Conservation (phyloP, 2,888 invertebrate genomes). For the Halocaridina rubra region DNA sequence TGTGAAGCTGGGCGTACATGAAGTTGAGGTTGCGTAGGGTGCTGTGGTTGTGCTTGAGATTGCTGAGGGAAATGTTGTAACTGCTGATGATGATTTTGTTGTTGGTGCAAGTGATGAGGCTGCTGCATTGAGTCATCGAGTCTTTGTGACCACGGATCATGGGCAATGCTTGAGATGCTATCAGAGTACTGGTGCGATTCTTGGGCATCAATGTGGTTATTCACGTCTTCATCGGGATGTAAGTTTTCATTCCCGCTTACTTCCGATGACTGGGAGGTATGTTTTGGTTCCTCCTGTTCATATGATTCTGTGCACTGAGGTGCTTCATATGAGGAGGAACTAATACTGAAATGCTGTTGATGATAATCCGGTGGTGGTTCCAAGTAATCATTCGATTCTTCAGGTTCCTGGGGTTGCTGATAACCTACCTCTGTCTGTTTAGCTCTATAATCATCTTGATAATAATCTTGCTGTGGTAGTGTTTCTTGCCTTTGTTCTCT, state of each 20-base stretch:
- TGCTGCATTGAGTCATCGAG: not conserved
- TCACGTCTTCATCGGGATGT: conserved; percentile 6
- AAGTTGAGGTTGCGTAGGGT: not conserved
- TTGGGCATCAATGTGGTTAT: too few species aligned
- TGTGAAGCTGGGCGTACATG: not conserved
- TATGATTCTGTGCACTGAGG: not conserved
- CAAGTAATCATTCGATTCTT: conserved; percentile 1
- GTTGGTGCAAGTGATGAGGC: not conserved
- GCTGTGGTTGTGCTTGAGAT: not conserved
- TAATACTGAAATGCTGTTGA: conserved; percentile 43
- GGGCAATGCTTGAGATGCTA: not conserved
- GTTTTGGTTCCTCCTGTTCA: conserved; percentile 20
- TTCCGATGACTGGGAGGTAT: not conserved
- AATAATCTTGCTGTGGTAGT: not conserved
- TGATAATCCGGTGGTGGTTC: conserved; percentile 51
- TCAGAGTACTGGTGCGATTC: not conserved
- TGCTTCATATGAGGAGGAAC: not conserved
- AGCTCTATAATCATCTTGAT: not conserved
- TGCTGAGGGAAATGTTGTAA: not conserved
- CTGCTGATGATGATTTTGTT: not conserved
- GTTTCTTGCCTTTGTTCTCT: not conserved
- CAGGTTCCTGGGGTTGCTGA: not conserved
- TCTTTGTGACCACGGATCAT: not conserved
- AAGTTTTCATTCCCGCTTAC: not conserved
- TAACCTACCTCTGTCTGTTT: not conserved